Evolutionary conservation across 2,797 vertebrate species (phyloP), one percentile per base, ranked within the genome.

Genomic region (Cephalopachus bancanus): DNA sequence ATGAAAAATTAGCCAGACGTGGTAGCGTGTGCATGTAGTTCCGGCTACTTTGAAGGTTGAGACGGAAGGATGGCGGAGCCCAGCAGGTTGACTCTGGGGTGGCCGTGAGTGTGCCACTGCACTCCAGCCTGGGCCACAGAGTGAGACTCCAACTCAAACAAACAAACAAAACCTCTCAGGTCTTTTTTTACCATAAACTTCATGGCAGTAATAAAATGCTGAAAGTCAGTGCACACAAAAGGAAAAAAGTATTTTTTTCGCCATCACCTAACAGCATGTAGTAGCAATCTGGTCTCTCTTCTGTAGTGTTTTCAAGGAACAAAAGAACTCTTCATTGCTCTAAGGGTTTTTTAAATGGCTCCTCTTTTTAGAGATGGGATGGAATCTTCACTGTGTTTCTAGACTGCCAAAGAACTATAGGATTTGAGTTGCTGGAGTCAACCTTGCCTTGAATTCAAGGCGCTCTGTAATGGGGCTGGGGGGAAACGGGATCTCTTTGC

Each of bases 111-210:
- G 44, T 44, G 44, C 44, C 44, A 44, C 44, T 44, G 44, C 44
- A 44, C 44, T 44, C 44, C 44, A 44, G 44, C 44, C 44, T 44
- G 44, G 44, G 44, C 44, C 44, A 44, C 44, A 44, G 44, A 44
- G 44, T 44, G 44, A 44, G 44, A 44, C 44, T 44, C 44, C 44
- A 44, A 44, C 44, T 44, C 44, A 44, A 44, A 44, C 44, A 44
- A 44, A 44, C 44, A 44, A 44, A 44, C 44, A 44, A 44, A 44
- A 44, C 44, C 44, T 44, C 44, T 44, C 44, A 44, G 44, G 44
- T 44, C 44, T 44, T 75, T 97, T 96, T 84, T 97, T 76, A 15
- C 51, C 69, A 26, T 91, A 96, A 83, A 96, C 95, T 90, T 94
- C 33, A 60, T 62, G 69, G 37, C 79, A 71, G 3, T 79, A 30